A percentile compares a stretch with the other conserved stretches of the same genome.
These are phyloP conservation scores for Brachyptera putata DNA, from an alignment of 2,888 invertebrate species.

Conservation along the genomic window DNA sequence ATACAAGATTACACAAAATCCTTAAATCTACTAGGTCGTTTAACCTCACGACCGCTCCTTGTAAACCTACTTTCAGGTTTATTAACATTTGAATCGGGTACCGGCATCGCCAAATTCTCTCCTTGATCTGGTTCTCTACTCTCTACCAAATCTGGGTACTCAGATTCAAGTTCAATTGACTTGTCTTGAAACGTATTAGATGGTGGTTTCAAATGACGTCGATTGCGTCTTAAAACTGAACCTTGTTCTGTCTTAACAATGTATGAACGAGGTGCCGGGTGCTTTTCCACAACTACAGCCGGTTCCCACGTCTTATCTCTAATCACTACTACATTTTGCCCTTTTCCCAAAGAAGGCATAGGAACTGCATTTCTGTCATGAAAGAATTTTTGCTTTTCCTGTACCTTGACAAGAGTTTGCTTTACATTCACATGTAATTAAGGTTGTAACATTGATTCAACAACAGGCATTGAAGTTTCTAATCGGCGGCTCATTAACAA, in stretches of 20 bases:
- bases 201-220: not conserved
- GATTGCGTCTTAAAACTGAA: not conserved
- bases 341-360: not conserved
- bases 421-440: not conserved
- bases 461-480: conserved; percentile 1
- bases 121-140: too few species aligned
- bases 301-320: not conserved
- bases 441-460: not conserved
- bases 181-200: not conserved
- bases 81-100: too few species aligned
- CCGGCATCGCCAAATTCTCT: too few species aligned
- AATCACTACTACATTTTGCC: not conserved
- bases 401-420: not conserved
- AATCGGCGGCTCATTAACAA: not conserved
- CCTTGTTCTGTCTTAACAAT: conserved; percentile 2
- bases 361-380: not conserved
- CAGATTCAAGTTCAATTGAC: not conserved
- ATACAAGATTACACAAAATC: too few species aligned
- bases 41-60: too few species aligned
- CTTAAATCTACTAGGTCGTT: too few species aligned
- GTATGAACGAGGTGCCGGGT: not conserved
- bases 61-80: too few species aligned
- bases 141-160: too few species aligned
- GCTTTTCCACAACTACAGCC: not conserved
- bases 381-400: not conserved